Evolutionary conservation across 2,888 invertebrate species (phyloP), one percentile per base, ranked within the genome.

Genomic region (Cerastis leucographa): DNA sequence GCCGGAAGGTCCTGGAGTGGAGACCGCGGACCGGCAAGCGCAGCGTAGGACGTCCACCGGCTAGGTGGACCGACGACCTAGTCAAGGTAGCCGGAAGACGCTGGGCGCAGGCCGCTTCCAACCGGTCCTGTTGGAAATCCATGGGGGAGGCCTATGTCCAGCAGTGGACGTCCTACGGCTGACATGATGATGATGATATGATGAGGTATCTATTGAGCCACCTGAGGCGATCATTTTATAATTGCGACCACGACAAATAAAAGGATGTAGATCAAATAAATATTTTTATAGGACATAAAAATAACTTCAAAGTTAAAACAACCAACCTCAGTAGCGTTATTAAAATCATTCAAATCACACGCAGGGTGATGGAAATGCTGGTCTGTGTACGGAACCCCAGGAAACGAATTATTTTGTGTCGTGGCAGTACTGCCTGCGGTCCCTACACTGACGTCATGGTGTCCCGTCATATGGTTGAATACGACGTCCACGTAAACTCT

Each of bases 401-500:
- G 97, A 85, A 97, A 98, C 1, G 91, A 83, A 62, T 95, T 94
- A 0, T 91, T 90, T 0, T 87, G 87, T 19, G 97, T 94, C 85
- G 97, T 94, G 0, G 97, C 97, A 0, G 90, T 93, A 64, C 97
- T 96, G 59, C 98, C 97, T 2, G 94, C 98, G 0, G 97, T 97
- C 6, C 98, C 98, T 0, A 89, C 74, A 51, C 95, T 95, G 5
- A 95, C 95, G 9, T 89, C 88, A 17, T 95, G 90, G 42, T 97
- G 94, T 0, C 96, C 97, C 0, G 98, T 97, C 98, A 98, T 98
- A 89, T 98, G 98, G 91, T 98, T 98, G 51, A 98, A 93, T 0
- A 98, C 97, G 0, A 97, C 97, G 89, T 98, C 98, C 0, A 97
- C 98, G 92, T 98, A 98, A 73, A 98, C 97, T 88, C 97, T 97